Conservation (phyloP, 2,797 vertebrate species). For the Hafferia zeledoni region DNA sequence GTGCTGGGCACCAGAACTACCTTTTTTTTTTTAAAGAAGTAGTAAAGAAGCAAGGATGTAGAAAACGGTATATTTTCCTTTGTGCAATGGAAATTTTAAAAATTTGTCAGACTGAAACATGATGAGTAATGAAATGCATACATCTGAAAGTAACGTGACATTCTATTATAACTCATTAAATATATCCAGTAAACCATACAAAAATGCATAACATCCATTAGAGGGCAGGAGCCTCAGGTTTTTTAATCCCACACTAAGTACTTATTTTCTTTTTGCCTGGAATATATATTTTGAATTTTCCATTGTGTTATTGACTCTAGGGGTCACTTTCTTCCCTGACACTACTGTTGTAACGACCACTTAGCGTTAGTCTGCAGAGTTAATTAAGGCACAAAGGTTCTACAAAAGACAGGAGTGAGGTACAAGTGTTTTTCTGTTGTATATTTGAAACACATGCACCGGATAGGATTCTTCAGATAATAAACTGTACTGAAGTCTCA, state of each 20-base stretch:
- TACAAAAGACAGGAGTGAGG: not conserved
- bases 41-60: not conserved
- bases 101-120: not conserved
- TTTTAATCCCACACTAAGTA: not conserved
- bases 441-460: not conserved
- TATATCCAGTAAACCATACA: not conserved
- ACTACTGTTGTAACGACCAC: not conserved
- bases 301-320: not conserved
- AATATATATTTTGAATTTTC: not conserved
- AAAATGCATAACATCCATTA: not conserved
- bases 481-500: not conserved
- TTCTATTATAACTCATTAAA: not conserved
- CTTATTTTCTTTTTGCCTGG: not conserved
- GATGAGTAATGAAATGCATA: not conserved
- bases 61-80: not conserved
- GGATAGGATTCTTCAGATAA: not conserved
- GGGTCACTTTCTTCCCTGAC: not conserved
- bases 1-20: not conserved
- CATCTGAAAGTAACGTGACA: not conserved
- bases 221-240: not conserved
- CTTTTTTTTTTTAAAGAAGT: not conserved
- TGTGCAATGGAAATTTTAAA: not conserved
- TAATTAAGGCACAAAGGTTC: not conserved
- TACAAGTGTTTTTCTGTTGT: not conserved
- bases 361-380: not conserved